Base-by-base conservation (phyloP, 2,888 invertebrate species). In the Dendrolimus pini region DNA sequence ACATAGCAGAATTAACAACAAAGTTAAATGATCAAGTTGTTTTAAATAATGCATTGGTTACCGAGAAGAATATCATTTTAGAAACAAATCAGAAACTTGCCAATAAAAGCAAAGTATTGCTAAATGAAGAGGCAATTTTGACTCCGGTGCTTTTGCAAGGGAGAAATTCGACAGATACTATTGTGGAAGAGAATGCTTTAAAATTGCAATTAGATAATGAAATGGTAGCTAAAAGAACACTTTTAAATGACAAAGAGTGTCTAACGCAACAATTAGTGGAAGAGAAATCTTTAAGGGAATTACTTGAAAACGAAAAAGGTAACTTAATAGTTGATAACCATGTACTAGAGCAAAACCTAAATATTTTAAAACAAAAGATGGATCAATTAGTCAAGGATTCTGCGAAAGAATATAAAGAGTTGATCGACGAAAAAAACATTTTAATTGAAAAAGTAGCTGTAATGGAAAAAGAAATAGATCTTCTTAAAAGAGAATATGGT, bases 181-280 rank as follows among this genome's bases (percentile, higher is more conserved):
- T 64, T 55, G 75, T 67, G 60, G 61, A 59, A 61, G 70, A 65
- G 61, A 56, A 58, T 54, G 54, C 54, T 30, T 13, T 65, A 52
- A 41, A 55, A 52, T 14, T 58, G 30, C 54, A 61, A 55, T 47
- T 65, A 41, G 41, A 18, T n/a, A 64, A 72, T 55, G 68, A 70
- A 60, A 62, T 63, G 18, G 55, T 62, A 55, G 57, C 63, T 12
- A 61, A 62, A 12, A 61, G 61, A 53, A 60, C 52, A 60, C 60
- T 66, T 47, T 55, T 63, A 47, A 65, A 74, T 59, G 68, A 74
- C 58, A 78, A 73, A 59, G 74, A 78, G 60, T 73, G 70, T 62
- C 68, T 82, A 7, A 71, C 71, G 1, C 74, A 77, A 59, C 72
- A 79, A 52, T 61, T 78, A 41, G 59, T 72, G 0, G 78, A 80